phyloP scores from a whole-genome alignment of 2,797 vertebrate genomes.

The Sardinella longiceps region DNA sequence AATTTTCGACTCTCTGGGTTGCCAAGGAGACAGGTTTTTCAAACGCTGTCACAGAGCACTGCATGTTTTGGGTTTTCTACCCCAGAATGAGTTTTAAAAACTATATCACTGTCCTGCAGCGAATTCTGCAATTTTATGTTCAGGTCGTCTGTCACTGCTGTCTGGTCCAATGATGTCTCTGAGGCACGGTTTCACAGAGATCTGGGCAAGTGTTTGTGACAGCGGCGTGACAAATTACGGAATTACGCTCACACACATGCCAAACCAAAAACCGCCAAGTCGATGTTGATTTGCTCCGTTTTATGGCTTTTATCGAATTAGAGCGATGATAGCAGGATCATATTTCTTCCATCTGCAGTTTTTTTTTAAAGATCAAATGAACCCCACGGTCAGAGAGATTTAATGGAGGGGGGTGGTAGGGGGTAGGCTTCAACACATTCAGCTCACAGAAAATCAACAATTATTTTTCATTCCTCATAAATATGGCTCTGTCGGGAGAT shows the following conservation, averaged over 20 bases:
- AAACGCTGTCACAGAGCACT: neutral
- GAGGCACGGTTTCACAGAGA: neutral
- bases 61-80: neutral
- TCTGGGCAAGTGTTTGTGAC: neutral
- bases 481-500: neutral
- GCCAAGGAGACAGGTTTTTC: no score
- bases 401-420: neutral
- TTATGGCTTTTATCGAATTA: conserved; percentile 3
- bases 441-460: neutral
- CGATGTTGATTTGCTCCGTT: neutral
- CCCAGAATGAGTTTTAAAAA: neutral
- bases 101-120: neutral
- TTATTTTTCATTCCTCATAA: neutral
- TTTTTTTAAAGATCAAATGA: neutral
- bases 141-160: neutral
- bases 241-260: neutral
- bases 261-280: neutral
- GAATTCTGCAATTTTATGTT: neutral
- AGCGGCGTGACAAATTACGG: neutral
- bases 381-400: neutral
- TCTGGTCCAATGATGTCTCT: neutral
- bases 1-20: neutral
- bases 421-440: neutral
- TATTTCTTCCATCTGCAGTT: neutral
- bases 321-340: neutral